Evolutionary conservation across 2,113 vertebrate species (phyloP).

Genomic region (Alces alces): DNA sequence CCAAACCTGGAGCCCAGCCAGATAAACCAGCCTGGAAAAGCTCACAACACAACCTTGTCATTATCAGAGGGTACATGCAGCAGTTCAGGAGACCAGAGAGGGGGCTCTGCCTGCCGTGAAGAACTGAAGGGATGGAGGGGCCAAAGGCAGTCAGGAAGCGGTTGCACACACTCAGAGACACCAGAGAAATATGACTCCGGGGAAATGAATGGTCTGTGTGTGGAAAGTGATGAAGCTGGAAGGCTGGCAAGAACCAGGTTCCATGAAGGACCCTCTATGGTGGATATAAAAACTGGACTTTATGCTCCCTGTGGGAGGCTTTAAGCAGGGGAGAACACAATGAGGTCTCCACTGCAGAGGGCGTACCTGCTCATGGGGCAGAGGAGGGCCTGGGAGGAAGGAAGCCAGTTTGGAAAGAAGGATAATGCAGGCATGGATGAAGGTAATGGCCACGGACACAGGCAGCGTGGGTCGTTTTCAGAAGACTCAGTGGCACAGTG

Average conservation of each 20-base stretch:
- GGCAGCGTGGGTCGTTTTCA: fast-evolving
- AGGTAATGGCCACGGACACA: neutral
- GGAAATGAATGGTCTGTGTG: neutral
- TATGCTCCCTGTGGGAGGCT: neutral
- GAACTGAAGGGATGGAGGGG: neutral
- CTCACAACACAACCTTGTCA: neutral
- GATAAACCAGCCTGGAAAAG: neutral
- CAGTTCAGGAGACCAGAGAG: neutral
- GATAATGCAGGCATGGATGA: neutral
- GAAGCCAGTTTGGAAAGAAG: neutral
- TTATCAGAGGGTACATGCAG: neutral
- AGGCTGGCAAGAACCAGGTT: neutral
- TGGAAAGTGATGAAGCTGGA: neutral
- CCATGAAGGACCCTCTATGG: neutral
- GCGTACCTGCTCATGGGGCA: fast-evolving
- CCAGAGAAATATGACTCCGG: neutral
- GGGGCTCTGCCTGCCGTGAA: too few relatives aligned
- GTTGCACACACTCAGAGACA: neutral
- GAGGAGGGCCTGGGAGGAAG: neutral
- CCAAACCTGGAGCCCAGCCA: neutral
- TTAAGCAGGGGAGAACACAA: neutral
- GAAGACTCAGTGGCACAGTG: neutral
- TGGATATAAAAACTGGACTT: neutral
- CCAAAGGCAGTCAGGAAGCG: neutral
- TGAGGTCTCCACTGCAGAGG: too few relatives aligned